Evolutionary conservation across 2,888 invertebrate species (phyloP), one percentile per base, ranked within the genome.

Genomic region (Chloromyia formosa): DNA sequence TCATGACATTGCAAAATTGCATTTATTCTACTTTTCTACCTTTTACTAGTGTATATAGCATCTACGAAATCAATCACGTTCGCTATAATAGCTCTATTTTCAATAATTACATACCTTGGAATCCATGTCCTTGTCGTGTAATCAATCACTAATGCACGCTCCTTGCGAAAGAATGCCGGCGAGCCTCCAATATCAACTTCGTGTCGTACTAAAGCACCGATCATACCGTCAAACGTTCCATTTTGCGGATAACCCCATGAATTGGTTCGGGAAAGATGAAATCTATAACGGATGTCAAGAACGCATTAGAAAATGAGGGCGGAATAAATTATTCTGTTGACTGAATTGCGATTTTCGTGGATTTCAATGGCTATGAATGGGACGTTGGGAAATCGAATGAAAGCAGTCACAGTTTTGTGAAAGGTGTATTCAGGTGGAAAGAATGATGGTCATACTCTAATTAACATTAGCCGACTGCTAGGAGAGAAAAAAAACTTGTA

Each of bases 131-230:
- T 88, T 4, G 88, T 87, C 27, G 89, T 88, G 77, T 89, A 90
- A 79, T 90, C 88, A 74, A 89, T 85, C 74, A 88, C 86, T 78
- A 86, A 82, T 35, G 87, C 86, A 77, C 92, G 86, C 79, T 92
- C 91, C n/a, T 85, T 81, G 80, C 90, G 88, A 81, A 88, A 89
- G 84, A 91, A 89, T 64, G 90, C 84, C 0, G 91, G 89, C 14
- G 91, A 88, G n/a, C 89, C 90, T 0, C 91, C 90, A 75, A 92
- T 88, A 80, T 93, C 92, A 0, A 90, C 87, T 77, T 88, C 86
- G 23, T 84, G 84, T 22, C 87, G 84, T 79, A 88, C 87, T 78
- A 91, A 82, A 0, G 88, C 85, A 2, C 90, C 89, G 73, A 91
- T 88, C 86, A 91, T 84, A 9, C 91, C 91, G 79, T 91, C 90